Evolutionary conservation across 1,140 invertebrate species (phyloP), one percentile per base, ranked within the genome.

Genomic region (Scaptomyza hsui): DNA sequence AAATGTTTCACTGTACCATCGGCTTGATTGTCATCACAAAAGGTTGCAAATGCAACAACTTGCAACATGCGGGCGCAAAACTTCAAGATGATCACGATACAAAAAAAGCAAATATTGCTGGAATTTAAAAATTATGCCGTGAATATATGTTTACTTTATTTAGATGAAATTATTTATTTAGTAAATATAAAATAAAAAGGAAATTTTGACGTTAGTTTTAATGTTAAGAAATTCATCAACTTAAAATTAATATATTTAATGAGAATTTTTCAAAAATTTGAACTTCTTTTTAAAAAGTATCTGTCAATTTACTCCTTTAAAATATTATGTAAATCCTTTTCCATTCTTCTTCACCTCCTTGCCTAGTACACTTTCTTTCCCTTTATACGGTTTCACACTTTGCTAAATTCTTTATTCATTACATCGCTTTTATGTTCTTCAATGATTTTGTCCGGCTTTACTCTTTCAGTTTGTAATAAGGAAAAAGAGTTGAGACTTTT

Each of bases 381-480:
- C 41, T 47, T 16, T 41, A 13, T 12, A 13, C 51, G 16, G 41
- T 24, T 44, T 56, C 42, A 44, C 21, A 51, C 29, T 21, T 49
- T 6, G 26, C 26, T 19, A 29, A 51, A 47, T 35, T 39, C 52
- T 16, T 63, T 75, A 76, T 65, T 72, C 56, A 67, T 85, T 82
- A 71, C 55, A 48, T 37, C 60, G 61, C 80, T 83, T 80, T 73
- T 72, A 81, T 73, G 65, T 80, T 75, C 63, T 57, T 56, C 69
- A 85, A 80, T 80, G 77, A 85, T 79, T 83, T 85, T 80, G 24
- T 73, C 86, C 63, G 81, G 81, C 64, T 73, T 86, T 79, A 55
- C 77, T 76, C 80, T 76, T 65, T 61, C 56, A 49, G 53, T 69
- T 52, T 61, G 37, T 29, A 42, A 49, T 37, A 6, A 19, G 26